Evolutionary conservation across 92 coral and sea anemone species (phyloP).

Genomic region (Zoanthus sociatus): DNA sequence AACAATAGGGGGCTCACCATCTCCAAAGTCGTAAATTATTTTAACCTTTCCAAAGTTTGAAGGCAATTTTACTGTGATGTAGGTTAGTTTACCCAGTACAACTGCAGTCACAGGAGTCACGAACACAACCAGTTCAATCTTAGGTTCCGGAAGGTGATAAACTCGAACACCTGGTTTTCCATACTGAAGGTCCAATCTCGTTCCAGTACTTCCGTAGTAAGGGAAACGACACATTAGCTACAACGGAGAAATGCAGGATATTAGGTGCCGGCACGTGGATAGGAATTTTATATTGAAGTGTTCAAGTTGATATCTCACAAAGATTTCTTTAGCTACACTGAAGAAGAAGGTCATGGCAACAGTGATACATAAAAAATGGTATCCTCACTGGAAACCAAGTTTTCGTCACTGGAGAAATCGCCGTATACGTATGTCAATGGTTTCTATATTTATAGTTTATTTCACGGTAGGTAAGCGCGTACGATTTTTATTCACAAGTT

Average conservation of each 20-base stretch:
- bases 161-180: slow-evolving; percentile 42
- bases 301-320: too few species aligned
- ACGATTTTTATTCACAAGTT: too few species aligned
- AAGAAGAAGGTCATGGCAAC: too few species aligned
- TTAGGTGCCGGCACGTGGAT: too few species aligned
- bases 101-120: not conserved
- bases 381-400: too few species aligned
- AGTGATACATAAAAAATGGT: too few species aligned
- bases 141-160: not conserved
- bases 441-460: too few species aligned
- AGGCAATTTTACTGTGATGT: not conserved
- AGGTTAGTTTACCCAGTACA: slow-evolving; percentile 9
- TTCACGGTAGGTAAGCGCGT: too few species aligned
- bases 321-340: too few species aligned
- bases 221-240: slow-evolving; percentile 35
- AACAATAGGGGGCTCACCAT: slow-evolving; percentile 21
- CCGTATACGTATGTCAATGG: too few species aligned
- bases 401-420: too few species aligned
- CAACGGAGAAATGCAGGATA: not conserved
- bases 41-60: not conserved
- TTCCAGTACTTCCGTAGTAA: not conserved
- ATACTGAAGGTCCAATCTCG: not conserved
- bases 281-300: too few species aligned
- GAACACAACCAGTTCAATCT: not conserved
- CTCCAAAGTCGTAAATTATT: slow-evolving; percentile 37